Conservation (phyloP, 2,797 vertebrate genomes). For the Pagetopsis macropterus region DNA sequence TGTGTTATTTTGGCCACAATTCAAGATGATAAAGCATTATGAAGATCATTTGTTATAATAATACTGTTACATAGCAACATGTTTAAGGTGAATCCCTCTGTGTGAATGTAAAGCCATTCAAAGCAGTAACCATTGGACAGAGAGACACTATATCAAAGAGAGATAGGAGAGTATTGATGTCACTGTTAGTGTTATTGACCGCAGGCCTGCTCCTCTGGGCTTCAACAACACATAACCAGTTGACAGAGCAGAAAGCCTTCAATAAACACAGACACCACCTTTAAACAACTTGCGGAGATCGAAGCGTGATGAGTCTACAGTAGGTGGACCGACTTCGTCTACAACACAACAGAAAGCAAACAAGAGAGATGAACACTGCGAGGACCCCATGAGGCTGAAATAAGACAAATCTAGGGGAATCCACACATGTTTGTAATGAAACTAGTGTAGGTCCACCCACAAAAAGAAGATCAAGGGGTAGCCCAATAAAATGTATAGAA, state of each 20-base stretch:
- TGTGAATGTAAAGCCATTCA: too few relatives aligned
- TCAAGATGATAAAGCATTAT: too few relatives aligned
- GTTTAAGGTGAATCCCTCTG: too few relatives aligned
- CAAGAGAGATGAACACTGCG: neutral
- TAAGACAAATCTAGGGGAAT: neutral
- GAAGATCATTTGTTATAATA: neutral
- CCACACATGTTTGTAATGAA: too few relatives aligned
- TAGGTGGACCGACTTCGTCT: neutral
- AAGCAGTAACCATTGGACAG: too few relatives aligned
- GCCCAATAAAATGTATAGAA: too few relatives aligned
- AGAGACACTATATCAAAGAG: neutral
- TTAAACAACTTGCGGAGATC: slow-evolving; percentile 1
- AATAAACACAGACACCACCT: slow-evolving; percentile 18
- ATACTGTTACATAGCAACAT: neutral
- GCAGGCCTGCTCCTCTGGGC: slow-evolving; percentile 7
- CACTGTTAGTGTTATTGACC: neutral
- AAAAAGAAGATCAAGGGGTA: too few relatives aligned
- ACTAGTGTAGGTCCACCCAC: too few relatives aligned
- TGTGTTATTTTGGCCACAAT: neutral
- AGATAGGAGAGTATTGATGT: slow-evolving; percentile 9
- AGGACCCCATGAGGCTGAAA: neutral
- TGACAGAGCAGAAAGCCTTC: slow-evolving; percentile 6
- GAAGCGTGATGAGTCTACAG: neutral
- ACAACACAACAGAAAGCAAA: neutral
- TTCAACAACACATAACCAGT: neutral